Conservation (phyloP, 2,113 vertebrate species). For the Casuarius casuarius region DNA sequence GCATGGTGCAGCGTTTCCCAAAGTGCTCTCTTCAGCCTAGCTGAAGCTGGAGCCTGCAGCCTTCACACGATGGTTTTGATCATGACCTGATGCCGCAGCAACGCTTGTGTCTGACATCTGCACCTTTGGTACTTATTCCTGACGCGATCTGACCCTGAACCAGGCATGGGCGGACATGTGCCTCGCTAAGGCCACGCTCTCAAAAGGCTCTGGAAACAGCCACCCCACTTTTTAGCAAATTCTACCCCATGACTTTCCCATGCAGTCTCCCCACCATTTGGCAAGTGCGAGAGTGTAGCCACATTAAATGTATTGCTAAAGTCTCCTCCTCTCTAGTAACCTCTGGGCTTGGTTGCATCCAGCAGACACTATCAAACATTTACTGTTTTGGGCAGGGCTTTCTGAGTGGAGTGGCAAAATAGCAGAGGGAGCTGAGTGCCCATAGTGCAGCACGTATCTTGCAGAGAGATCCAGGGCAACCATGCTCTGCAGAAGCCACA, state of each 20-base stretch:
- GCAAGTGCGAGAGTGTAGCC: background rate
- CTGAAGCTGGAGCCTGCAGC: background rate
- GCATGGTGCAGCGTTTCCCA: rapidly evolving
- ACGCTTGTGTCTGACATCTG: background rate
- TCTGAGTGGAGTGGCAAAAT: background rate
- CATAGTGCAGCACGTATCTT: background rate
- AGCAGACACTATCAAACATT: background rate
- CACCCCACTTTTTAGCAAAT: no score
- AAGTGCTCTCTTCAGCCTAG: rapidly evolving
- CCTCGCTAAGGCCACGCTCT: no score
- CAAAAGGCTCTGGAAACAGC: no score
- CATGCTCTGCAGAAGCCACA: rapidly evolving
- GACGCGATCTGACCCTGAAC: no score
- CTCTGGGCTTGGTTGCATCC: background rate
- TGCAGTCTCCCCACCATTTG: no score
- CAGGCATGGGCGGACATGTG: no score
- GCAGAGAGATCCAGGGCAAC: background rate
- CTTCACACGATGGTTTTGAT: rapidly evolving
- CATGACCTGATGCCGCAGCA: background rate
- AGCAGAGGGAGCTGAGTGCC: background rate
- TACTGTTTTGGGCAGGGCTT: background rate
- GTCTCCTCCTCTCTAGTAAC: background rate
- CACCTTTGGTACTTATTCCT: no score
- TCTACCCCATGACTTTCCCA: no score
- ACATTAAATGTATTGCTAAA: background rate